Base-by-base conservation (phyloP, 1,140 invertebrate species). In the Diabrotica virgifera region DNA sequence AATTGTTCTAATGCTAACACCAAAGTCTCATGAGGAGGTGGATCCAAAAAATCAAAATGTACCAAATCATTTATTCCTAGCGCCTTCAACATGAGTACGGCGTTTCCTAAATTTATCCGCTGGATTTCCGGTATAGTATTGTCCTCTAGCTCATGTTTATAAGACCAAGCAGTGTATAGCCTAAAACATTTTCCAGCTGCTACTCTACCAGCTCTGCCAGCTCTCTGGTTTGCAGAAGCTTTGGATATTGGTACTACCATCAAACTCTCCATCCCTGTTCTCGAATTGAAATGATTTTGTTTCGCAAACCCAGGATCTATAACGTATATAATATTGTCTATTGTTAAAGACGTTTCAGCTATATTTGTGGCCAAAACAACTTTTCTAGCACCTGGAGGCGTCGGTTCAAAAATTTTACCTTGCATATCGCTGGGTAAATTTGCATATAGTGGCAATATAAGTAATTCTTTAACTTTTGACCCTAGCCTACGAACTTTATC, bases 221-320 rank as follows among this genome's bases (percentile, higher is more conserved):
- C 95, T 74, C 95, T 80, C 79, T 98, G 96, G 83, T 97, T 97
- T 0, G 96, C 95, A 52, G 94, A 96, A 0, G 93, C 94, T 85
- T 98, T 98, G 5, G 97, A 99, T 60, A 99, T 97, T 10, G 97
- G 98, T 10, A 96, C 95, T 5, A 99, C 94, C 82, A 97, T 92
- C 51, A 99, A 83, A 74, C 95, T 97, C 77, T 99, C 97, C 94
- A 99, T 98, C 12, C 97, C 76, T 10, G 76, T 77, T 67, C 94
- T 84, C 0, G 97, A 95, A 84, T 99, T 99, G 76, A 98, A 99
- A 80, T 97, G 97, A 78, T 99, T 99, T 82, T 99, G 96, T 79
- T 99, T 99, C 52, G 95, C 96, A 82, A 98, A 99, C 2, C 97
- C 98, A 12, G 97, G 96, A 85, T 99, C 98, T 70, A 99, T 98